phyloP scores from a whole-genome alignment of 2,888 invertebrate species.

The Torymus auratus region DNA sequence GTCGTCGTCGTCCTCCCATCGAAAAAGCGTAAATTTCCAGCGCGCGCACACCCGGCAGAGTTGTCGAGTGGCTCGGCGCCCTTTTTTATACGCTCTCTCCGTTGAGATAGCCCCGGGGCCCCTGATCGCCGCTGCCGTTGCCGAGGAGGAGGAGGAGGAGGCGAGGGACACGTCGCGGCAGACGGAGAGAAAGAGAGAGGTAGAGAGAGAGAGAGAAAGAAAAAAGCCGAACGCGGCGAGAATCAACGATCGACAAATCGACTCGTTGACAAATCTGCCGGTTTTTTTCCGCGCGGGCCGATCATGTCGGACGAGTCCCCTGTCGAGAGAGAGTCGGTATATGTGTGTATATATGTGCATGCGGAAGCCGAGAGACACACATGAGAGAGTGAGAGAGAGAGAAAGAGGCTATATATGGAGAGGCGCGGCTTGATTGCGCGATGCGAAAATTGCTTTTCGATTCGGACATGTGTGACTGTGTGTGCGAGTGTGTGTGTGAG shows the following conservation, averaged over 20 bases:
- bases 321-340: background rate
- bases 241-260: conserved; percentile 50
- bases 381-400: no score
- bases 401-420: background rate
- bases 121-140: conserved; percentile 29
- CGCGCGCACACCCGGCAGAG: conserved; percentile 15
- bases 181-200: background rate
- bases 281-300: conserved; percentile 25
- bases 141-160: background rate
- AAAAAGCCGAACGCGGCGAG: conserved; percentile 15
- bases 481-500: background rate
- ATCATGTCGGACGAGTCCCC: conserved; percentile 46
- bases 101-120: conserved; percentile 2
- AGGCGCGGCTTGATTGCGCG: conserved; percentile 32
- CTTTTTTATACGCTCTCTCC: background rate
- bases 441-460: conserved; percentile 48
- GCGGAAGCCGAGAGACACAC: background rate
- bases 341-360: background rate
- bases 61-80: conserved; percentile 32
- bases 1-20: conserved; percentile 5
- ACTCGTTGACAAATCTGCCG: conserved; percentile 56
- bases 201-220: background rate
- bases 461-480: background rate
- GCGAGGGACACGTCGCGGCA: background rate
- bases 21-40: conserved; percentile 40